Evolutionary conservation across 2,797 vertebrate genomes (phyloP), one percentile per base, ranked within the genome.

Genomic region (Danio choprae): DNA sequence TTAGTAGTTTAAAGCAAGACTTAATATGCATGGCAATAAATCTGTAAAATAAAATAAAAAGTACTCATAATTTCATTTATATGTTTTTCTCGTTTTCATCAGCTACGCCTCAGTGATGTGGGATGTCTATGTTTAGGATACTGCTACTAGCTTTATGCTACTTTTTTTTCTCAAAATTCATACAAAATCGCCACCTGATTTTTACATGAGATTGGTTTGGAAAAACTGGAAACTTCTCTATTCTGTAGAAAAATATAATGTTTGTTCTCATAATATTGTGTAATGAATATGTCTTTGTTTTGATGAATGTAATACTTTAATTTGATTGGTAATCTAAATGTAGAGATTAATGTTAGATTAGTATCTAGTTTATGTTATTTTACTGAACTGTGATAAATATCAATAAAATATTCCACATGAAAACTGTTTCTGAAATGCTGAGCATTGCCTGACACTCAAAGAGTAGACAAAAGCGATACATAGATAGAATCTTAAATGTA

Each of bases 191-290:
- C 29, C 29, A 29, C 29, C 29, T 3, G 3, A 6, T 7, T 53
- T 70, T 53, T 1, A 11, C 11, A 40, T 20, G 48, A 10, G 18
- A 18, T 36, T 22, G 5, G 1, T 0, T n/a, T 53, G 6, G 29
- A 53, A 76, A 55, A 76, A 77, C 20, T 67, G 43, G 18, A 22
- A 64, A 18, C 11, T 29, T 29, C 29, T 29, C 29, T 29, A 29
- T n/a, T n/a, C n/a, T 29, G 29, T 29, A 29, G 29, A 29, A 29
- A 29, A 29, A 40, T 18, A 48, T 48, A 12, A 11, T 44, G 29
- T 16, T 36, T 12, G 10, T 43, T n/a, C 6, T 44, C 10, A 15
- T 50, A 2, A 6, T n/a, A 18, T 38, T 74, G 1, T 48, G 4
- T 13, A 44, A 16, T 3, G 13, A 16, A 15, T 58, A 6, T 72